Conservation (phyloP, 1,140 invertebrate species). For the Diachasmimorpha longicaudata region DNA sequence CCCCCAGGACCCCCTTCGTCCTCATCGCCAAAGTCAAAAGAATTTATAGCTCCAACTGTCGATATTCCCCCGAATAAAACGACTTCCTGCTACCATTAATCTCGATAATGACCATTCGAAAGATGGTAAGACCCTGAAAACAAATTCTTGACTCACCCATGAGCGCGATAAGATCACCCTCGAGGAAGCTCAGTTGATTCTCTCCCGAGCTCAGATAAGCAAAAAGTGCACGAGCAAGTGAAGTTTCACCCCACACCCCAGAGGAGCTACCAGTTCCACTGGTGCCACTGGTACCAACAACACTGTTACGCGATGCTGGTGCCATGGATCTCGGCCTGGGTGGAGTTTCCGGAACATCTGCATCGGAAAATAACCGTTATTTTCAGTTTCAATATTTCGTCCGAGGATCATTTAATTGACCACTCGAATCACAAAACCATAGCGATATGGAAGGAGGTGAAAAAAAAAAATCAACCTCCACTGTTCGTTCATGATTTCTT, state of each 20-base stretch:
- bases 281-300: slow-evolving; percentile 45
- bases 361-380: slow-evolving; percentile 13
- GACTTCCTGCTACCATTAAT: background rate
- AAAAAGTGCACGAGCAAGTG: slow-evolving; percentile 82
- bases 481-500: background rate
- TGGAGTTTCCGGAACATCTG: slow-evolving; percentile 65
- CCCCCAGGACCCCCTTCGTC: background rate
- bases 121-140: background rate
- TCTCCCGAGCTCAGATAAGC: slow-evolving; percentile 89
- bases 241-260: slow-evolving; percentile 62
- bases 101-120: background rate
- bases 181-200: slow-evolving; percentile 90
- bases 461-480: background rate
- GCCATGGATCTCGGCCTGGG: slow-evolving; percentile 76
- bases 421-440: background rate
- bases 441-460: background rate
- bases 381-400: background rate
- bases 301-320: slow-evolving; percentile 67
- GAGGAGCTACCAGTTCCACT: slow-evolving; percentile 36
- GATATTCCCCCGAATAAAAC: background rate
- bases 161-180: slow-evolving; percentile 87
- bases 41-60: background rate
- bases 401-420: background rate
- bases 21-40: background rate
- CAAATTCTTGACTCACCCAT: slow-evolving; percentile 67